Evolutionary conservation across 2,888 invertebrate genomes (phyloP).

Genomic region (Petrophora chlorosata): DNA sequence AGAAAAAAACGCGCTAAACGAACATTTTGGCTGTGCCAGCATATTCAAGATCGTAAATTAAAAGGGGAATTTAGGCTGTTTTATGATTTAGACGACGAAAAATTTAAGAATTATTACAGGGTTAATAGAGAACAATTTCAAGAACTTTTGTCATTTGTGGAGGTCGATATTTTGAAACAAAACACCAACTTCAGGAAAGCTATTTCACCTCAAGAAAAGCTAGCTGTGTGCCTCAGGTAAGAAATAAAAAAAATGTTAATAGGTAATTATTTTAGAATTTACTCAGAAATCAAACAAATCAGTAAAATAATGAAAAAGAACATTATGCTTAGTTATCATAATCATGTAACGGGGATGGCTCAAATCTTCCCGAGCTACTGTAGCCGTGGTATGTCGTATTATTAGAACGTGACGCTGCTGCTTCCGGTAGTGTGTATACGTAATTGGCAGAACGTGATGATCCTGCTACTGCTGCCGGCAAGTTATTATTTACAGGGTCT

Average conservation of each 20-base stretch:
- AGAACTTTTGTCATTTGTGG: conserved; percentile 23
- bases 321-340: conserved; percentile 23
- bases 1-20: conserved; percentile 10
- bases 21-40: conserved; percentile 24
- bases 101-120: conserved; percentile 25
- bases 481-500: neutral
- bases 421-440: conserved; percentile 13
- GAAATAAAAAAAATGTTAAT: conserved; percentile 22
- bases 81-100: conserved; percentile 25
- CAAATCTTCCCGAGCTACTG: conserved; percentile 6
- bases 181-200: conserved; percentile 22
- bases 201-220: conserved; percentile 18
- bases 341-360: too few relatives aligned
- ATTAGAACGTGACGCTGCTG: neutral
- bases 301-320: conserved; percentile 3
- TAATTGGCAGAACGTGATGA: conserved; percentile 8
- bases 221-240: conserved; percentile 21
- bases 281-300: conserved; percentile 13
- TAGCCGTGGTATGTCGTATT: conserved; percentile 1
- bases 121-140: conserved; percentile 25
- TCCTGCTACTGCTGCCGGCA: too few relatives aligned
- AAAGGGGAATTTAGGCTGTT: conserved; percentile 25
- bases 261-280: too few relatives aligned
- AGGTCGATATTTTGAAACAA: conserved; percentile 24
- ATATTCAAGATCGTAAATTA: conserved; percentile 23